Conservation (phyloP, 2,797 vertebrate species). For the Tauraco hartlaubi region DNA sequence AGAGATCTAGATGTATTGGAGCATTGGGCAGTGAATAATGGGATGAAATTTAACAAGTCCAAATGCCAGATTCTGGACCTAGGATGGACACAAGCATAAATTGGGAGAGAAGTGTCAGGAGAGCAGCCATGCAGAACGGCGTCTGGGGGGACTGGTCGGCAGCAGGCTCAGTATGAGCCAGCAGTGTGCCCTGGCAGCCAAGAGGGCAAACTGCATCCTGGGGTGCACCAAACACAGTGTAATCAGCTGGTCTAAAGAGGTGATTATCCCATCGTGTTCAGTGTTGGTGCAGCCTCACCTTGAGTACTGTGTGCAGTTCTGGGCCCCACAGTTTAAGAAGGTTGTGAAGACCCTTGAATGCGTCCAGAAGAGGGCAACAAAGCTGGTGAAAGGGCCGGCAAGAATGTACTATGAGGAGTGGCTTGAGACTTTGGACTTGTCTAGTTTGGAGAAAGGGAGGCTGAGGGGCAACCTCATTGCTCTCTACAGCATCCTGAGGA, state of each 20-base stretch:
- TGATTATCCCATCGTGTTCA: background rate
- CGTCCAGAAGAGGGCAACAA: background rate
- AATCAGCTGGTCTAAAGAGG: background rate
- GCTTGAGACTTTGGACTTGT: background rate
- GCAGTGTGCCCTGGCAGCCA: background rate
- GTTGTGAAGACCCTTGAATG: background rate
- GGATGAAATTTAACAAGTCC: background rate
- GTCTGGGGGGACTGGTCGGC: background rate
- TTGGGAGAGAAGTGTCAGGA: background rate
- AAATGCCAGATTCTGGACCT: background rate
- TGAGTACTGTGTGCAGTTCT: background rate
- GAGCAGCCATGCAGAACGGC: background rate
- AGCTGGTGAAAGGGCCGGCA: background rate
- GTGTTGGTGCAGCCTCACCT: accelerated
- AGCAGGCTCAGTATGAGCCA: background rate
- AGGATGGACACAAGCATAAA: background rate
- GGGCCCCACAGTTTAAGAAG: background rate
- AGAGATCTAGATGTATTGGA: background rate
- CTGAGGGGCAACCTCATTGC: background rate
- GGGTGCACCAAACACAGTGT: background rate
- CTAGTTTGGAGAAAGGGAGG: background rate
- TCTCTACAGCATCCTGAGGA: background rate
- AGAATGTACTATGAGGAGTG: accelerated
- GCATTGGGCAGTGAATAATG: background rate
- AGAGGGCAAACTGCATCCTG: background rate